Base-by-base conservation (phyloP, 2,113 vertebrate genomes). In the Alethe diademata region DNA sequence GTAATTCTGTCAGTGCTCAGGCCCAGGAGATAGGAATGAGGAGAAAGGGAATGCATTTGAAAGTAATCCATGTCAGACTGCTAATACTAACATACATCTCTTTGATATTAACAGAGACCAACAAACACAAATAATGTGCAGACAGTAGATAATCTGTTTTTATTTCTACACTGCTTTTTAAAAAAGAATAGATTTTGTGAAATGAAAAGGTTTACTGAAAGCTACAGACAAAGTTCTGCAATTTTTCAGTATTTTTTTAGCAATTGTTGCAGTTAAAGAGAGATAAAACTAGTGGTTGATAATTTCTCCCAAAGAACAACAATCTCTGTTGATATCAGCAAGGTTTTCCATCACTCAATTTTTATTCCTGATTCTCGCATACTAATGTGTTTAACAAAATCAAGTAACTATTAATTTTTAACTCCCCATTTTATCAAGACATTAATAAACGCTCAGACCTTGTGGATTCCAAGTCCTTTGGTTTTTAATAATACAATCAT, bases 61-160 rank as follows among this genome's bases (percentile, higher is more conserved):
- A 94, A 83, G 36, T 14, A 91, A 93, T 91, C 88, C 75, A 12
- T 87, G 91, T 93, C 95, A 96, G 56, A 67, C 54, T 87, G 78
- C 33, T 89, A 93, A 95, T 43, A 88, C 26, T 76, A 95, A 70
- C 69, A 78, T 73, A 71, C 60, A 95, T 93, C 92, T 96, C 92
- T 47, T 8, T 85, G 91, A 94, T 91, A 92, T 93, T 91, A 96
- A 96, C 25, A 92, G 67, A 94, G 78, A 93, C 61, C 80, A 87
- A 88, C 78, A 95, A 70, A 74, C 96, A 95, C 56, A 94, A 93
- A 96, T 78, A 26, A 94, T 95, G 92, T 79, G 75, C 85, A 94
- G 74, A 36, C 67, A 70, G 71, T 0, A 79, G 65, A 89, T 66
- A 85, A 90, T 53, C 86, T 90, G 51, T 65, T 96, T 86, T 62